Evolutionary conservation across 1,140 invertebrate species (phyloP).

Genomic region (Matsumurasca onukii): DNA sequence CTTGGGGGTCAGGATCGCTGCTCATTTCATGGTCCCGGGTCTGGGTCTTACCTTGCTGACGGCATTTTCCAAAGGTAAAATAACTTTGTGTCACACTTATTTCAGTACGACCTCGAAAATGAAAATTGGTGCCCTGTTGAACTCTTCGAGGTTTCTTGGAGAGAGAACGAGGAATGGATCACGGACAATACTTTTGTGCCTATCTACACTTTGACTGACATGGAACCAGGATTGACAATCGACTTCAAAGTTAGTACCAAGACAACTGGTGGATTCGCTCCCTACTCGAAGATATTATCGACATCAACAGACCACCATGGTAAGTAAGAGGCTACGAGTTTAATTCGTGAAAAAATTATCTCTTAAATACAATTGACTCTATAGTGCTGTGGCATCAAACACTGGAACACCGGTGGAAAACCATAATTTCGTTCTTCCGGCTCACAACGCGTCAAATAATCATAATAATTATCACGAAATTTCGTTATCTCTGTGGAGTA

Average conservation of each 20-base stretch:
- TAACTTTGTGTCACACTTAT: background rate
- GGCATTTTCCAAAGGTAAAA: background rate
- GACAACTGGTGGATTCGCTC: background rate
- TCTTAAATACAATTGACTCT: too few species aligned
- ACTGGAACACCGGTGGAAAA: too few species aligned
- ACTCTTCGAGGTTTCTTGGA: background rate
- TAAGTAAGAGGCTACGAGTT: too few species aligned
- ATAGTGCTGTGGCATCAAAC: too few species aligned
- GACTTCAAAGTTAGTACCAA: background rate
- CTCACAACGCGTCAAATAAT: too few species aligned
- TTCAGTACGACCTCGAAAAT: background rate
- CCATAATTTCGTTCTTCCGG: too few species aligned
- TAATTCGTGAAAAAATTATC: too few species aligned
- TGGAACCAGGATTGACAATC: background rate
- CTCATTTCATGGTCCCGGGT: too few species aligned
- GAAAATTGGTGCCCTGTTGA: slow-evolving; percentile 1
- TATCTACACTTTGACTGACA: background rate
- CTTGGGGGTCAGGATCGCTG: too few species aligned
- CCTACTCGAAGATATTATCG: background rate
- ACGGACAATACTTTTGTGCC: background rate
- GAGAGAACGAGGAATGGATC: background rate
- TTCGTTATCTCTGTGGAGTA: too few species aligned
- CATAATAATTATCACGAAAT: too few species aligned
- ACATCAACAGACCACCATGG: background rate
- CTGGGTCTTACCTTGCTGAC: too few species aligned